Percentiles rank a stretch among this genome's conserved stretches.
Conservation (phyloP, 2,888 invertebrate genomes). For the Alcis repandata region DNA sequence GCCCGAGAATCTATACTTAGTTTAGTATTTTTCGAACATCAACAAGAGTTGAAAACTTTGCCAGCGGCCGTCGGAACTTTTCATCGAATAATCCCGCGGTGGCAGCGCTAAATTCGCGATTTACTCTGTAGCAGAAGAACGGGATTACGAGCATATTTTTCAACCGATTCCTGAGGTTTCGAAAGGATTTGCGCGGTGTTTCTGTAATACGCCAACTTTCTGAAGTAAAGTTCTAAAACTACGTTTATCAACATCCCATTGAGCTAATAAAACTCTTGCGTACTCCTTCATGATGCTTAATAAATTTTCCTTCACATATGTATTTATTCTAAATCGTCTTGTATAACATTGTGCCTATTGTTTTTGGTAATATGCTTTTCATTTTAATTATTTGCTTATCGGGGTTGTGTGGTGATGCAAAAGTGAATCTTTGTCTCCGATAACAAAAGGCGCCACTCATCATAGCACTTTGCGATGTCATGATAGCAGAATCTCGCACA, state of each 20-base stretch:
- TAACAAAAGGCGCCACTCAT: background rate
- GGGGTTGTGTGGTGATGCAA: background rate
- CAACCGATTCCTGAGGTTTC: conserved; percentile 61
- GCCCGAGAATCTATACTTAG: conserved; percentile 6
- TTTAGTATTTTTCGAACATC: conserved; percentile 58
- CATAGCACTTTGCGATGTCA: too few relatives aligned
- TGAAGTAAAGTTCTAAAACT: background rate
- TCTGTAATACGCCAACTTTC: conserved; percentile 72
- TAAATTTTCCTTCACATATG: background rate
- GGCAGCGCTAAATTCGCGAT: conserved; percentile 79
- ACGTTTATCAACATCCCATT: background rate
- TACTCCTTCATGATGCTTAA: too few relatives aligned
- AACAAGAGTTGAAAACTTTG: conserved; percentile 81
- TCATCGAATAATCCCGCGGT: conserved; percentile 78
- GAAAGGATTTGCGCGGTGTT: conserved; percentile 70
- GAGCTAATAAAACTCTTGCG: too few relatives aligned
- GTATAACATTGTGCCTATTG: too few relatives aligned
- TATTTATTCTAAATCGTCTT: too few relatives aligned
- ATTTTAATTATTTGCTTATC: too few relatives aligned
- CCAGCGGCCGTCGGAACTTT: conserved; percentile 69
- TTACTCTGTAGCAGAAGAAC: conserved; percentile 78
- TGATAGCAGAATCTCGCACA: too few relatives aligned
- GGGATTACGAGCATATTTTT: conserved; percentile 82
- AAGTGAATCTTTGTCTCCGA: background rate
- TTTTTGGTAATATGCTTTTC: too few relatives aligned